Conservation (phyloP, 2,113 vertebrate genomes). For the Emydura subglobosa region DNA sequence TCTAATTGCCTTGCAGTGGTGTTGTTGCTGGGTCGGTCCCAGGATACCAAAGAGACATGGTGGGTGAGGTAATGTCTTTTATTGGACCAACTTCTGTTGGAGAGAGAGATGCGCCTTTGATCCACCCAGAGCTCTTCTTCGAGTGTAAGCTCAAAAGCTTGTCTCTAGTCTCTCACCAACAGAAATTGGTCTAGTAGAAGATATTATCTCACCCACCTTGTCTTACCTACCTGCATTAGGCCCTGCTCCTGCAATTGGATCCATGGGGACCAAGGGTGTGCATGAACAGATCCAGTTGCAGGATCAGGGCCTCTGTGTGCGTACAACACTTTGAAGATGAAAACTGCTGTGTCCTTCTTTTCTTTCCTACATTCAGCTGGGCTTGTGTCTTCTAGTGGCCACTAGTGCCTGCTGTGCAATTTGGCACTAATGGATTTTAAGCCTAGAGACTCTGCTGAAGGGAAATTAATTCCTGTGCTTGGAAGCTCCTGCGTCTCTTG, state of each 20-base stretch:
- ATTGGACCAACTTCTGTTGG: background rate
- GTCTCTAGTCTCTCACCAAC: background rate
- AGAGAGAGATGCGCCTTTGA: background rate
- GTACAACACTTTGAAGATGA: background rate
- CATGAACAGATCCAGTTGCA: background rate
- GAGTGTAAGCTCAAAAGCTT: background rate
- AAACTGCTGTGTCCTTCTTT: background rate
- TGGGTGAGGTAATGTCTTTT: background rate
- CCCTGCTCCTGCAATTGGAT: background rate
- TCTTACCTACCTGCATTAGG: background rate
- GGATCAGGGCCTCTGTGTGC: rapidly evolving
- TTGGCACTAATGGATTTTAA: conserved; percentile 52
- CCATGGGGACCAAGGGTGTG: background rate
- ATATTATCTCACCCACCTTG: background rate
- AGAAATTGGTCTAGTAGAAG: background rate
- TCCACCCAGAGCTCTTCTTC: background rate
- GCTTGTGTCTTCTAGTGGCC: background rate
- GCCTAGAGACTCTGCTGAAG: background rate
- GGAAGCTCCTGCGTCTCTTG: background rate
- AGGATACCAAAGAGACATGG: background rate
- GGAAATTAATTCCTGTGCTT: background rate
- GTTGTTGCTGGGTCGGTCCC: background rate
- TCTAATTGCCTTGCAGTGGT: background rate
- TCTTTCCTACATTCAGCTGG: background rate
- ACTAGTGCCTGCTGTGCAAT: rapidly evolving